A percentile compares a stretch with the other conserved stretches of the same genome.
Evolutionary conservation across 1,140 invertebrate species (phyloP).

Genomic region (Trichonephila inaurata): DNA sequence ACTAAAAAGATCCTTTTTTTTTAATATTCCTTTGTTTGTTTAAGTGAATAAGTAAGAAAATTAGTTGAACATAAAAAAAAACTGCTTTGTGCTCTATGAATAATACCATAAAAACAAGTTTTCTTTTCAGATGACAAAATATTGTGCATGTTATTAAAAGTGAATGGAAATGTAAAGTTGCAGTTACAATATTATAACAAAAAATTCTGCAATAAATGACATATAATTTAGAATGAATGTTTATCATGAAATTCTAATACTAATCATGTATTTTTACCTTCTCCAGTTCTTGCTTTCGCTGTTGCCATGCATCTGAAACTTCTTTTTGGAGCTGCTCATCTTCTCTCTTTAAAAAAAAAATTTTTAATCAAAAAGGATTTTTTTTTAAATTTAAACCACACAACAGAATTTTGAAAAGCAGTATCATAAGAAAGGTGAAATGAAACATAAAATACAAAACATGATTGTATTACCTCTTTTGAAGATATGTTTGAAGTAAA

Average conservation of each 20-base stretch:
- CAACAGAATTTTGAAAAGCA: too few relatives aligned
- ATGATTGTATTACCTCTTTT: background rate
- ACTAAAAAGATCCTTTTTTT: too few relatives aligned
- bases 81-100: too few relatives aligned
- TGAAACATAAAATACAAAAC: background rate
- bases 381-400: too few relatives aligned
- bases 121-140: too few relatives aligned
- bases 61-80: too few relatives aligned
- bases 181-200: background rate
- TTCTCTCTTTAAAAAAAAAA: constrained; percentile 10
- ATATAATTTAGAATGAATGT: background rate
- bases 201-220: background rate
- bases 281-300: constrained; percentile 61
- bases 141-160: too few relatives aligned
- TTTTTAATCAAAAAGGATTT: too few relatives aligned
- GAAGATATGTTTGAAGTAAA: constrained; percentile 6
- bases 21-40: too few relatives aligned
- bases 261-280: background rate
- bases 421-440: background rate
- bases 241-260: background rate
- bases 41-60: too few relatives aligned
- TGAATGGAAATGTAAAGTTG: background rate
- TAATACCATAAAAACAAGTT: too few relatives aligned
- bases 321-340: constrained; percentile 49
- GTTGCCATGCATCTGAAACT: constrained; percentile 44